Evolutionary conservation across 2,797 vertebrate genomes (phyloP), one percentile per base, ranked within the genome.

Genomic region (Clarias platycephalus): DNA sequence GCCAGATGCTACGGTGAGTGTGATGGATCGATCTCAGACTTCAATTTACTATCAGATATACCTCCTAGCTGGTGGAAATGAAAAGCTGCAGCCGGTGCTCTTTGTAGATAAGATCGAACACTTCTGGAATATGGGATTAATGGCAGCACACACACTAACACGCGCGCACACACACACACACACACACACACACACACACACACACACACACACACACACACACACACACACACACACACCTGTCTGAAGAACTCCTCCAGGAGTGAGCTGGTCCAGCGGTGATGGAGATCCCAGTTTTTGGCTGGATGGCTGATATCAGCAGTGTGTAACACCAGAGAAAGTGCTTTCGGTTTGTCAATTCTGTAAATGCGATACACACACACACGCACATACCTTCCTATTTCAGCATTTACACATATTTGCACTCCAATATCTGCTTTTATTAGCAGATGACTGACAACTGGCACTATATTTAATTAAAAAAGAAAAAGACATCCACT

Each of bases 281-380:
- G 95, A 86, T 97, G 96, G 40, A 97, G 93, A 37, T 96, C 94
- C 96, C 96, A 97, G 1, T 93, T 94, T 89, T 97, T 97, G 8
- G 96, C 96, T 6, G 96, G 96, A 90, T 97, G 96, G 88, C 96
- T 97, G 88, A 97, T 97, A 91, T 97, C 96, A 68, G 96, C 96
- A 16, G 96, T 95, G 90, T 97, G 96, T 83, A 97, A 91, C 89
- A 97, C 92, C 87, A 97, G 89, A n/a, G 96, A 97, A 89, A 97
- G 93, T 82, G 95, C 96, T 93, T 96, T 97, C 2, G 96, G 94
- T 89, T 96, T 97, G 90, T 97, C 96, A 87, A 96, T 95, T 90
- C 96, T 97, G 93, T 78, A 89, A 10, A 34, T 63, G 13, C 57
- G 70, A 86, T 15, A 87, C 75, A 70, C 24, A 86, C 58, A 82